Conservation (phyloP, 1,140 invertebrate genomes). For the Maniola jurtina region DNA sequence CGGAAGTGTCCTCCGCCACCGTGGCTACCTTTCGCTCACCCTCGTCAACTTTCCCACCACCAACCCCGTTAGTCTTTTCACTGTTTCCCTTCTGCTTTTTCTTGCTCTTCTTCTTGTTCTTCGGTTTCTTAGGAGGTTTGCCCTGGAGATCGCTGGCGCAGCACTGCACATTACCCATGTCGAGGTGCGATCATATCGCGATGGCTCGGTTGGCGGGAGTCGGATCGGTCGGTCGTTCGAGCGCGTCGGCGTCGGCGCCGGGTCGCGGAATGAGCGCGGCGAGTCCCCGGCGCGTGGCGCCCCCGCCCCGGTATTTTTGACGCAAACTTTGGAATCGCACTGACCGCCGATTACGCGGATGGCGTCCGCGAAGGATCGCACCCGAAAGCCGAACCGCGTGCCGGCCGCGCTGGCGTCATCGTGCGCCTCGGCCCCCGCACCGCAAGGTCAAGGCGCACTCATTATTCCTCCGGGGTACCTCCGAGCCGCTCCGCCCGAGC, state of each 20-base stretch:
- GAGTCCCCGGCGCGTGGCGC: conserved; percentile 53
- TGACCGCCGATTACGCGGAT: conserved; percentile 75
- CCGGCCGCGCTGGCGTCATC: conserved; percentile 73
- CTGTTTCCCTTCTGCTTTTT: conserved; percentile 48
- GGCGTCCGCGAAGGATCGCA: conserved; percentile 73
- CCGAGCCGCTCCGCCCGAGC: conserved; percentile 14
- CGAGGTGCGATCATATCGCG: conserved; percentile 72
- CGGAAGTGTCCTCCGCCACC: conserved; percentile 58
- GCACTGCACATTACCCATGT: conserved; percentile 78
- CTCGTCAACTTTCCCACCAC: conserved; percentile 51
- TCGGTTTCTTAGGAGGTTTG: conserved; percentile 58
- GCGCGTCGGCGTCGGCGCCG: conserved; percentile 75
- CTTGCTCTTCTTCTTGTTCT: conserved; percentile 56
- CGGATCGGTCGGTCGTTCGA: conserved; percentile 74
- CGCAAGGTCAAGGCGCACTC: conserved; percentile 74
- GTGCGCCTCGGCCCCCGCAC: conserved; percentile 59
- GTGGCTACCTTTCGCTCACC: conserved; percentile 50
- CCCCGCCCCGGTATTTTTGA: conserved; percentile 69
- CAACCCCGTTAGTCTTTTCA: conserved; percentile 57
- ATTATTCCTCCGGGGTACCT: conserved; percentile 52
- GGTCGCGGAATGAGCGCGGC: conserved; percentile 67
- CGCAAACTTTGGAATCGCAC: conserved; percentile 59
- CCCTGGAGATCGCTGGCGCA: conserved; percentile 70
- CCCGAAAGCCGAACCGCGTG: conserved; percentile 73
- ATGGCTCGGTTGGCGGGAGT: conserved; percentile 59